phyloP scores from a whole-genome alignment of 2,888 invertebrate species.

The Nowickia ferox region DNA sequence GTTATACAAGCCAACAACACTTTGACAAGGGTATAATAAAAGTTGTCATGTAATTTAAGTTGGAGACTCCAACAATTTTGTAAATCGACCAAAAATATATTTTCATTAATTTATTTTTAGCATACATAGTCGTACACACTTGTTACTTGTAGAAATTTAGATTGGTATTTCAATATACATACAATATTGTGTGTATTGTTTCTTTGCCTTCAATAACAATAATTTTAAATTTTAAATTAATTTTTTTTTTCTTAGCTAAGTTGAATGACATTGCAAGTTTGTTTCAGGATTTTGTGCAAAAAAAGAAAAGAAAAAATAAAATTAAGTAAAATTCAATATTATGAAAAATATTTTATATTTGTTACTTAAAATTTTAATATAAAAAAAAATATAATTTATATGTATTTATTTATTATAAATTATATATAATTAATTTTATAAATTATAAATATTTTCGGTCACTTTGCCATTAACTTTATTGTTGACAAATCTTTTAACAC shows the following conservation, averaged over 20 bases:
- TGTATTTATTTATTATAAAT: too few species aligned
- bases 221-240: neutral
- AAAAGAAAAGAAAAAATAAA: too few species aligned
- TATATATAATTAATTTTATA: too few species aligned
- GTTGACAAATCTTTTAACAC: too few species aligned
- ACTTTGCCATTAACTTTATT: too few species aligned
- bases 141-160: neutral
- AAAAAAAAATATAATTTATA: too few species aligned
- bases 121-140: too few species aligned
- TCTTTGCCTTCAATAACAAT: neutral
- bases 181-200: neutral
- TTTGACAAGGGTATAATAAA: neutral
- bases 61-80: neutral
- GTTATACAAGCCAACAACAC: constrained; percentile 1
- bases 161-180: too few species aligned
- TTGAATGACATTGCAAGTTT: neutral
- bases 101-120: neutral
- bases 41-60: neutral
- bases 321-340: too few species aligned
- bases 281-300: neutral
- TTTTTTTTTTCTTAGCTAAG: neutral
- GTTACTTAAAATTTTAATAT: too few species aligned
- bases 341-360: too few species aligned
- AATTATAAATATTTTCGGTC: too few species aligned
- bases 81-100: neutral